phyloP scores from a whole-genome alignment of 1,140 invertebrate genomes.

The Trichoplusia ni region DNA sequence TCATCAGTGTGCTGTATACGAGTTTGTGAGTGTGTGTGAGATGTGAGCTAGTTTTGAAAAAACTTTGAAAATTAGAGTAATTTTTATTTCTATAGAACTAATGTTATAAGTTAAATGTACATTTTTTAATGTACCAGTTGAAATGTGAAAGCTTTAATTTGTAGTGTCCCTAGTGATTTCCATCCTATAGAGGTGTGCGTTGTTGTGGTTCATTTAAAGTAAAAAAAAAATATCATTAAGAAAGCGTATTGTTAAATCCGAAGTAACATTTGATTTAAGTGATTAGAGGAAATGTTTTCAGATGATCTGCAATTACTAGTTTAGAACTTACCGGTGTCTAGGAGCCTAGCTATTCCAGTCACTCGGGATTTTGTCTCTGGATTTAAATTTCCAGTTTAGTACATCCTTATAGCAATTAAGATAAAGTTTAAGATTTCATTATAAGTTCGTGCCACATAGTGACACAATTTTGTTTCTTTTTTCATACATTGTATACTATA shows the following conservation, averaged over 20 bases:
- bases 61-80: too few species aligned
- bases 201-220: not conserved
- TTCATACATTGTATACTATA: too few species aligned
- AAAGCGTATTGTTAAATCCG: not conserved
- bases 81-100: too few species aligned
- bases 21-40: too few species aligned
- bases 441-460: slow-evolving; percentile 13
- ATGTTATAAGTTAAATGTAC: not conserved
- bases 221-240: not conserved
- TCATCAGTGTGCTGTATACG: too few species aligned
- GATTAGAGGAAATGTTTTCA: slow-evolving; percentile 11
- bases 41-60: too few species aligned
- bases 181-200: not conserved
- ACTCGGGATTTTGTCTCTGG: not conserved
- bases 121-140: not conserved
- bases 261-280: not conserved
- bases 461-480: too few species aligned
- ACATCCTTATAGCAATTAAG: not conserved
- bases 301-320: slow-evolving; percentile 21
- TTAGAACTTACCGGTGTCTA: slow-evolving; percentile 1
- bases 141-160: slow-evolving; percentile 6
- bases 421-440: not conserved
- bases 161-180: too few species aligned
- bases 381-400: not conserved
- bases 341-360: not conserved